Percentiles rank a stretch among this genome's conserved stretches.
phyloP scores from a whole-genome alignment of 2,113 vertebrate genomes.

The Collichthys lucidus region DNA sequence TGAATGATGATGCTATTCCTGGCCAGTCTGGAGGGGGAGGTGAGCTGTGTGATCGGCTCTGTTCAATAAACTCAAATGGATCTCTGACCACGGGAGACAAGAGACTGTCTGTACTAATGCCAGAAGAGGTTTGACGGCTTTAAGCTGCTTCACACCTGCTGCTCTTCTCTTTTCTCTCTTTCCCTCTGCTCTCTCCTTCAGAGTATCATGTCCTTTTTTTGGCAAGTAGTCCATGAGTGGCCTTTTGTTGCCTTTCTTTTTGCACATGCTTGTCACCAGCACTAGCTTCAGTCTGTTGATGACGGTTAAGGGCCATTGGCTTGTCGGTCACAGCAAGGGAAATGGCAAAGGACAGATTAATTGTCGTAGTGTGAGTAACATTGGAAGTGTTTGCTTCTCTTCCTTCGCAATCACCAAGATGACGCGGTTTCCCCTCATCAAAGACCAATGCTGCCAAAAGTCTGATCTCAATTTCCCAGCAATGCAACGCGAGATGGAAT shows the following conservation, averaged over 20 bases:
- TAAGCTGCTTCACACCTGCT: slow-evolving; percentile 80
- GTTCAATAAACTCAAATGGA: slow-evolving; percentile 63
- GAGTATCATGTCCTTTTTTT: slow-evolving; percentile 23
- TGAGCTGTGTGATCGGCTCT: slow-evolving; percentile 40
- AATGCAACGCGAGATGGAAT: slow-evolving; percentile 58
- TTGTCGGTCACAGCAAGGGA: slow-evolving; percentile 27
- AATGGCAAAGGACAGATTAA: slow-evolving; percentile 56
- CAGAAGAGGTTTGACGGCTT: slow-evolving; percentile 48
- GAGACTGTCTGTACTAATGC: slow-evolving; percentile 62
- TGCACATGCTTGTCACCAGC: slow-evolving; percentile 27
- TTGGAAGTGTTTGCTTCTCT: slow-evolving; percentile 66
- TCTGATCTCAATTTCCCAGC: slow-evolving; percentile 79
- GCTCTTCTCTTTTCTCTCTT: slow-evolving; percentile 15
- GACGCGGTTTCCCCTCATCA: slow-evolving; percentile 71
- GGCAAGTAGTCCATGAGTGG: slow-evolving; percentile 2
- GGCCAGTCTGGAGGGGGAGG: slow-evolving; percentile 50
- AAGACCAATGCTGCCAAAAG: slow-evolving; percentile 65
- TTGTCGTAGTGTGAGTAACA: slow-evolving; percentile 54
- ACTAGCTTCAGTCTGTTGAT: slow-evolving; percentile 27
- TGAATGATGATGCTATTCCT: slow-evolving; percentile 55
- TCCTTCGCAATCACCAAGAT: slow-evolving; percentile 65
- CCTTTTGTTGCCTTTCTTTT: slow-evolving; percentile 16
- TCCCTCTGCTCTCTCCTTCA: slow-evolving; percentile 6
- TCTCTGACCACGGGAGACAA: slow-evolving; percentile 56
- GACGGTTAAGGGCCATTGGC: slow-evolving; percentile 26